Conservation (phyloP, 2,888 invertebrate species). For the Macrosiphum euphorbiae region DNA sequence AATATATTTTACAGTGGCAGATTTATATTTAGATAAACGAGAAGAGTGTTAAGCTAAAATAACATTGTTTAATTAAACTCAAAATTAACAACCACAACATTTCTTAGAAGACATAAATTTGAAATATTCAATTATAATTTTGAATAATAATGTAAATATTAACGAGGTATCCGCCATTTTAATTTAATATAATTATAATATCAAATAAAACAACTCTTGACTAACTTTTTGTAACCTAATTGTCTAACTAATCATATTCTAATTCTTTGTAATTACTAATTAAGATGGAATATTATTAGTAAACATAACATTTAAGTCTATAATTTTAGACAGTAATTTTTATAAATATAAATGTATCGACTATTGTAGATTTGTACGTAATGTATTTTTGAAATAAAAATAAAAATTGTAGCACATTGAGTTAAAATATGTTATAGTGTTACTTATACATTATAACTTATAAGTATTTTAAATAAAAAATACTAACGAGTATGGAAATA, state of each 20-base stretch:
- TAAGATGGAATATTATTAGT: neutral
- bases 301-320: neutral
- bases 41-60: neutral
- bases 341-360: neutral
- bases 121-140: neutral
- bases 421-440: neutral
- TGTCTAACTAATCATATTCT: neutral
- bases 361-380: neutral
- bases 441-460: neutral
- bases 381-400: neutral
- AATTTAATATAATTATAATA: neutral
- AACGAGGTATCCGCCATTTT: neutral
- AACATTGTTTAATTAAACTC: neutral
- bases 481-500: neutral
- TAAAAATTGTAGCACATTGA: neutral
- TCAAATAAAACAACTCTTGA: neutral
- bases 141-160: neutral
- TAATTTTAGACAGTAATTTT: neutral
- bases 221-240: neutral
- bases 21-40: slow-evolving; percentile 10
- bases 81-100: neutral
- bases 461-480: neutral
- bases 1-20: neutral
- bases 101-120: neutral
- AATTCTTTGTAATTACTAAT: neutral